These are phyloP conservation scores for Spilosoma lubricipeda DNA, from an alignment of 2,888 invertebrate species.

Conservation along the genomic window DNA sequence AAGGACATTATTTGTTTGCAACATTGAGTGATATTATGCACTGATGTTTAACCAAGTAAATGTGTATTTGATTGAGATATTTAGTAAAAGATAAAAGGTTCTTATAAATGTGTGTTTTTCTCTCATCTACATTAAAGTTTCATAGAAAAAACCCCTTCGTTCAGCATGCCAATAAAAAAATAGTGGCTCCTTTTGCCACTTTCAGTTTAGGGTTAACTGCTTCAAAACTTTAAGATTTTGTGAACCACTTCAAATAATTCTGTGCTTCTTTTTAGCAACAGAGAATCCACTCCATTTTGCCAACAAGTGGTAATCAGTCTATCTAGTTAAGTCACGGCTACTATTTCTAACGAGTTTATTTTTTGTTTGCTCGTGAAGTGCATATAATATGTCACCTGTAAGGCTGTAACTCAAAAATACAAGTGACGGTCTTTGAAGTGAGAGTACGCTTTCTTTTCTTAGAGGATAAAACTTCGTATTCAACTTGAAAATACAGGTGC, in stretches of 20 bases:
- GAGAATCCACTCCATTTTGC: not conserved
- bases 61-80: constrained; percentile 25
- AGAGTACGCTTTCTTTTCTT: not conserved
- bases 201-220: not conserved
- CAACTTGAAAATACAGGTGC: too few species aligned
- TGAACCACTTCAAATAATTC: not conserved
- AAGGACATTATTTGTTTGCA: constrained; percentile 26
- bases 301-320: not conserved
- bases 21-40: constrained; percentile 5
- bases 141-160: not conserved
- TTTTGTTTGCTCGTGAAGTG: not conserved
- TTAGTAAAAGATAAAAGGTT: constrained; percentile 11
- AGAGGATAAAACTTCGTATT: too few species aligned
- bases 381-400: not conserved
- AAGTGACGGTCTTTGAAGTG: not conserved
- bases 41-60: constrained; percentile 19
- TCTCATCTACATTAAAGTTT: not conserved
- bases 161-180: not conserved
- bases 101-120: not conserved
- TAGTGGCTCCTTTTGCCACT: not conserved
- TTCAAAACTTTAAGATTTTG: too few species aligned
- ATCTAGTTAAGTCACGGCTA: not conserved
- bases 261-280: not conserved
- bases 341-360: not conserved
- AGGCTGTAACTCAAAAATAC: not conserved